Percentiles rank a stretch among this genome's conserved stretches.
phyloP scores from a whole-genome alignment of 37 sponge, comb jelly and placozoan genomes.

The Oopsacas minuta region DNA sequence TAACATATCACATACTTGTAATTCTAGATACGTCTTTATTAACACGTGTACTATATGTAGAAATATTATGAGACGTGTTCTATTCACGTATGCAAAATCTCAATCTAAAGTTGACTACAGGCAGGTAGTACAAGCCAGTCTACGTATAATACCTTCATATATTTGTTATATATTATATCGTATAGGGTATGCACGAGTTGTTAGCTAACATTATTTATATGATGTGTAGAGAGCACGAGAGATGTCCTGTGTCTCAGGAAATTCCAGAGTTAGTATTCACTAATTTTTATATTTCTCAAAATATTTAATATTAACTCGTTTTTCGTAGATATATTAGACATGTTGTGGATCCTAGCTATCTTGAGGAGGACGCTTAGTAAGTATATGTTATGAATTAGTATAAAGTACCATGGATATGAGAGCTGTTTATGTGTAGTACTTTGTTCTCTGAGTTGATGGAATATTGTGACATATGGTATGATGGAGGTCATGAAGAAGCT shows the following conservation, averaged over 20 bases:
- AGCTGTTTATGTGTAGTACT: neutral
- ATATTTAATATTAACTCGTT: neutral
- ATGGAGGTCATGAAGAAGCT: neutral
- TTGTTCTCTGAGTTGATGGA: conserved; percentile 28
- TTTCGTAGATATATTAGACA: conserved; percentile 43
- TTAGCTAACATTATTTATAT: conserved; percentile 69
- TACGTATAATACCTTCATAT: neutral
- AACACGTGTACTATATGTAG: conserved; percentile 22
- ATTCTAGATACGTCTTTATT: neutral
- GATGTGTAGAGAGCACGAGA: conserved; percentile 16
- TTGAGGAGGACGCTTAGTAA: conserved; percentile 80
- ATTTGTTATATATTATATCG: neutral
- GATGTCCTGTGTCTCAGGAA: neutral
- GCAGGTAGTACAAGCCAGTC: too few relatives aligned
- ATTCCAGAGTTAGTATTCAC: neutral
- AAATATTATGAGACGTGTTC: conserved; percentile 52
- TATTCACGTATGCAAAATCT: conserved; percentile 77
- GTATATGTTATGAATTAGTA: conserved; percentile 26
- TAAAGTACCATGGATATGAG: neutral
- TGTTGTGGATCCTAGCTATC: conserved; percentile 56
- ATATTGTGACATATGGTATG: conserved; percentile 23
- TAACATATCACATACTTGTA: too few relatives aligned
- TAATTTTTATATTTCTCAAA: neutral
- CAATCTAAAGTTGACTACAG: conserved; percentile 60
- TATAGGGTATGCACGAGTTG: conserved; percentile 89